phyloP scores from a whole-genome alignment of 2,888 invertebrate species.

The Ditula angustiorana region DNA sequence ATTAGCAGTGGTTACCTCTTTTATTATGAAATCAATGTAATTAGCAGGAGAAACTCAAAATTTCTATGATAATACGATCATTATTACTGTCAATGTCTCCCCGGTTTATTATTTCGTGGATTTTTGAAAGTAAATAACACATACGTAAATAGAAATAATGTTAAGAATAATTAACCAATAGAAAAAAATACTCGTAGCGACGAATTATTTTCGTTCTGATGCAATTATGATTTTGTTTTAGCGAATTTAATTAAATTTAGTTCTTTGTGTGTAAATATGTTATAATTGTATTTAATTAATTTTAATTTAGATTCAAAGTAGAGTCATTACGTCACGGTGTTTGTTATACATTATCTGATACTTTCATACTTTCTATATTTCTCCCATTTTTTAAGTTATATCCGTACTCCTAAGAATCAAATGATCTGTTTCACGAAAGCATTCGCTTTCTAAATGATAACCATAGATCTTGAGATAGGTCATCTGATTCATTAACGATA shows the following conservation, averaged over 20 bases:
- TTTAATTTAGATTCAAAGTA: constrained; percentile 43
- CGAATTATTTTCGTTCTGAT: constrained; percentile 71
- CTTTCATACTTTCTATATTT: constrained; percentile 47
- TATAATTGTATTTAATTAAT: constrained; percentile 70
- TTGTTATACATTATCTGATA: constrained; percentile 34
- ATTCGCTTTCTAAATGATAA: constrained; percentile 47
- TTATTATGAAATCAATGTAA: background rate
- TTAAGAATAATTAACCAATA: constrained; percentile 78
- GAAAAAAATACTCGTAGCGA: constrained; percentile 76
- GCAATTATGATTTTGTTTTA: constrained; percentile 71
- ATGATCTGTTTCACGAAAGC: constrained; percentile 43
- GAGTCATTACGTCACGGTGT: constrained; percentile 30
- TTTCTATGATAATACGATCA: background rate
- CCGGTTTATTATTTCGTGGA: constrained; percentile 66
- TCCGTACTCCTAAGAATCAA: constrained; percentile 39
- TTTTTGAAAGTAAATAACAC: constrained; percentile 74
- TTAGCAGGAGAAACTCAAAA: constrained; percentile 6
- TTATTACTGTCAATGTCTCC: constrained; percentile 21
- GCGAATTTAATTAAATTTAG: constrained; percentile 71
- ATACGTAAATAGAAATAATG: constrained; percentile 83
- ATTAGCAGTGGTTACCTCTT: background rate
- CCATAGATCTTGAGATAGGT: constrained; percentile 57
- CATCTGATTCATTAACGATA: constrained; percentile 69
- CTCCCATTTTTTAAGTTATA: constrained; percentile 31
- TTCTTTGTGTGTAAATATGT: constrained; percentile 77